phyloP scores from a whole-genome alignment of 2,113 vertebrate species.

The Morone saxatilis region DNA sequence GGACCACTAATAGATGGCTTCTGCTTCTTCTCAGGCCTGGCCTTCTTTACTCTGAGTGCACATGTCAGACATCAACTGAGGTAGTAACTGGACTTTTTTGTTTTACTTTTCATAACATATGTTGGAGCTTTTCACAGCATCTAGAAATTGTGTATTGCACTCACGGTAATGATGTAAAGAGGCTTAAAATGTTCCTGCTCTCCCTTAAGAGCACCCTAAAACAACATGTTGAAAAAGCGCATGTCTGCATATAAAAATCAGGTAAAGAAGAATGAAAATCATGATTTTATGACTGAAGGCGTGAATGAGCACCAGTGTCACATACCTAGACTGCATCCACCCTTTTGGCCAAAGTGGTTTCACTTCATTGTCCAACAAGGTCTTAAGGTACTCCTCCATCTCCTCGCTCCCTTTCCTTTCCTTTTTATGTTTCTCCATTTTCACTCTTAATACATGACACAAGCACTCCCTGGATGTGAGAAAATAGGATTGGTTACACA shows the following conservation, averaged over 20 bases:
- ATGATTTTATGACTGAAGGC: background rate
- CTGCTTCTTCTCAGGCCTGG: constrained; percentile 56
- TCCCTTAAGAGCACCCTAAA: constrained; percentile 89
- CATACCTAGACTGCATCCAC: constrained; percentile 97
- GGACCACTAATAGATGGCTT: background rate
- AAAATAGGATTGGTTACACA: background rate
- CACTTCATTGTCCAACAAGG: constrained; percentile 90
- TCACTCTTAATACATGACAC: constrained; percentile 87
- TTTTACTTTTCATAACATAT: background rate
- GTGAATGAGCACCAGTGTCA: no score
- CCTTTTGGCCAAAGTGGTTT: constrained; percentile 97
- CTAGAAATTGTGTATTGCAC: constrained; percentile 62
- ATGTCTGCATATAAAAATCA: background rate
- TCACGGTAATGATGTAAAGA: constrained; percentile 87
- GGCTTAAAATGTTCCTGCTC: constrained; percentile 86
- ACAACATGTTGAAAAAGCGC: background rate
- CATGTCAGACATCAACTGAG: background rate
- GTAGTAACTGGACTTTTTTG: background rate
- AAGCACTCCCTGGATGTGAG: constrained; percentile 86
- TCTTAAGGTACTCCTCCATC: constrained; percentile 92
- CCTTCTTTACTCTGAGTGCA: constrained; percentile 60
- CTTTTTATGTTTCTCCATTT: constrained; percentile 86
- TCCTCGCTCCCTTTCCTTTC: constrained; percentile 85
- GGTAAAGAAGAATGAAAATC: background rate
- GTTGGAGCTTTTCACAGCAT: background rate